phyloP scores from a whole-genome alignment of 2,888 invertebrate genomes.

The Lasioglossum villosulum region DNA sequence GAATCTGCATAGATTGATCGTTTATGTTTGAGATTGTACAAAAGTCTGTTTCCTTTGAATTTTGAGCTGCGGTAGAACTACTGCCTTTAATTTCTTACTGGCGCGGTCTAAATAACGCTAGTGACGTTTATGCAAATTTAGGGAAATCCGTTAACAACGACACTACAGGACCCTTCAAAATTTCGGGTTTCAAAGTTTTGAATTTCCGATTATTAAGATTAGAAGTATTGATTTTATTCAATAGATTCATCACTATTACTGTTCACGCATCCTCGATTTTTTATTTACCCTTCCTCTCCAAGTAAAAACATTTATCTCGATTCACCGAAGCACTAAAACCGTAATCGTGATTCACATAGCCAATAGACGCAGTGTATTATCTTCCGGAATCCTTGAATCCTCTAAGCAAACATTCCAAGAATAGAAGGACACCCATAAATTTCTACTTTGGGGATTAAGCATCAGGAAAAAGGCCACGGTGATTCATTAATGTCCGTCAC shows the following conservation, averaged over 20 bases:
- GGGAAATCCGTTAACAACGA: background rate
- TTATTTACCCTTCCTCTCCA: background rate
- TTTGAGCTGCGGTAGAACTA: background rate
- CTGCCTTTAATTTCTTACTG: background rate
- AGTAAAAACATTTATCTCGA: background rate
- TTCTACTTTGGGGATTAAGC: background rate
- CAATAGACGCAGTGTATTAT: background rate
- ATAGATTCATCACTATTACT: too few species aligned
- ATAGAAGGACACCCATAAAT: constrained; percentile 5
- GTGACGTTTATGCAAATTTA: background rate
- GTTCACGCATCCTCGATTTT: background rate
- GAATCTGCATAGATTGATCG: background rate
- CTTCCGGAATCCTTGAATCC: background rate
- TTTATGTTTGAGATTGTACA: background rate
- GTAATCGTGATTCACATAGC: background rate
- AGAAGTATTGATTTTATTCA: too few species aligned
- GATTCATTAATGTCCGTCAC: background rate
- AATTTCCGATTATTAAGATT: too few species aligned
- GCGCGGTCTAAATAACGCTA: background rate
- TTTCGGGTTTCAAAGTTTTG: background rate
- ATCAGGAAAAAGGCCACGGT: background rate
- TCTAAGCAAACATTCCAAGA: background rate
- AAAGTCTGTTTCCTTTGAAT: background rate
- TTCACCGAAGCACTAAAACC: background rate
- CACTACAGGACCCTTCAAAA: background rate